Evolutionary conservation across 2,888 invertebrate genomes (phyloP), one percentile per base, ranked within the genome.

Genomic region (Diogma glabrata): DNA sequence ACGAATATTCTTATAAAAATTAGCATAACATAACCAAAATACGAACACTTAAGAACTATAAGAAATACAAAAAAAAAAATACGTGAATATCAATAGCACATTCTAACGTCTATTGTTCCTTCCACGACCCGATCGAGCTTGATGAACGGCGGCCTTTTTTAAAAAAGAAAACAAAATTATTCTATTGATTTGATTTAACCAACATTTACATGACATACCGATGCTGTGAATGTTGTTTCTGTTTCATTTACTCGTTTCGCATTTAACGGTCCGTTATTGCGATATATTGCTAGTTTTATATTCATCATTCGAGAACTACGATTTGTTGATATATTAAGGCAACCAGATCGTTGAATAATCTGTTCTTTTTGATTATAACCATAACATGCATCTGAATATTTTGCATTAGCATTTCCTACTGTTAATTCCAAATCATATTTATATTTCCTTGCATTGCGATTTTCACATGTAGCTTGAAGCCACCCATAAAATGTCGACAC

Each of bases 101-200:
- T n/a, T n/a, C n/a, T n/a, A 43, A 14, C 43, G 43, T 43, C 23
- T 43, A 22, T 43, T 43, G 20, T 43, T 43, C 9, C 43, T 12
- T 14, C 22, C 40, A 22, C 23, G 43, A 8, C 43, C 43, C 2
- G 22, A 14, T 22, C 43, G 22, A 20, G 20, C 20, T 20, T 40
- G 40, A 12, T 43, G 43, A n/a, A 23, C 16, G 22, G 43, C 23
- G 4, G 20, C 19, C n/a, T n/a, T 12, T 23, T 43, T 7, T 22
- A 43, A 43, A 22, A 19, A 43, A 12, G 22, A 5, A 19, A 2
- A 20, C 28, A n/a, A n/a, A 8, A 43, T 22, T 43, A 22, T 12
- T 43, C n/a, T 20, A 43, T 14, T 10, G 10, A 40, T 10, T n/a
- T n/a, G 12, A 22, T 22, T 22, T 8, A 14, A 1, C n/a, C 22